Evolutionary conservation across 2,113 vertebrate species (phyloP).

Genomic region (Nicator chloris): DNA sequence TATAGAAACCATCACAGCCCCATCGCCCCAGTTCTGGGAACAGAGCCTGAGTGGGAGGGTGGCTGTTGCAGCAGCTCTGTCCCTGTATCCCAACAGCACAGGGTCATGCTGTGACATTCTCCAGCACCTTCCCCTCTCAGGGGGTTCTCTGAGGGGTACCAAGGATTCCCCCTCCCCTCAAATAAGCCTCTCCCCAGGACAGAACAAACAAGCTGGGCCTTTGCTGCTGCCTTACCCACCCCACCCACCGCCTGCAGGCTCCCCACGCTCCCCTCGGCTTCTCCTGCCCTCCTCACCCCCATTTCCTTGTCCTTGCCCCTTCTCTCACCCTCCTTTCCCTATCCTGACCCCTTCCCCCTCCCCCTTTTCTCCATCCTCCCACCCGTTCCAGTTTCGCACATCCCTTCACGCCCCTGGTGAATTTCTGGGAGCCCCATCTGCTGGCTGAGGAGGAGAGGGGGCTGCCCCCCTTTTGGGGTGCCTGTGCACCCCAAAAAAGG

Average conservation of each 20-base stretch:
- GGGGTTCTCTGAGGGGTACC: neutral
- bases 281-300: neutral
- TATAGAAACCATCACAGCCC: neutral
- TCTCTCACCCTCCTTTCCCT: fast-evolving
- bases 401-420: neutral
- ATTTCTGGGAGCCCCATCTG: neutral
- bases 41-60: neutral
- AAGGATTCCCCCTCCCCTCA: neutral
- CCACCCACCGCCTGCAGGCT: neutral
- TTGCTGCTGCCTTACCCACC: neutral
- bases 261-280: neutral
- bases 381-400: fast-evolving
- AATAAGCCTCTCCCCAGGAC: neutral
- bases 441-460: neutral
- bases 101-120: neutral
- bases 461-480: neutral
- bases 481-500: neutral
- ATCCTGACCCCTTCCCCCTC: fast-evolving
- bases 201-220: neutral
- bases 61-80: neutral
- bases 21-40: neutral
- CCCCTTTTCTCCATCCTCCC: neutral
- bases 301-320: neutral
- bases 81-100: neutral
- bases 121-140: neutral